Evolutionary conservation across 2,888 invertebrate genomes (phyloP), one percentile per base, ranked within the genome.

Genomic region (Cyrtodaria siliqua): DNA sequence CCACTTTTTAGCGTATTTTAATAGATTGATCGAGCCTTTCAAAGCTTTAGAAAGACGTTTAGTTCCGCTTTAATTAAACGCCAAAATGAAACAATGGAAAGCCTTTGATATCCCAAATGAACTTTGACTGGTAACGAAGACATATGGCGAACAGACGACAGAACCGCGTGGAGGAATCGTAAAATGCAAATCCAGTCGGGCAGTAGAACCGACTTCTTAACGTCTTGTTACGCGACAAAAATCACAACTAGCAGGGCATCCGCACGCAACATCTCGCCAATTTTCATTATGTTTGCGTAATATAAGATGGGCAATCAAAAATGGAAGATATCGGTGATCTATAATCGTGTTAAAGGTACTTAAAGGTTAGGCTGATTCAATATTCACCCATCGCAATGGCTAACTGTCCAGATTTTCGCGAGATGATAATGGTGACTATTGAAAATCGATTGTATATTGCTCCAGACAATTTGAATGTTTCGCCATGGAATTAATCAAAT

Each of bases 401-500:
- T 56, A 49, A 67, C 44, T 67, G 73, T 38, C 68, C 70, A 66
- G 76, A 71, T 67, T 67, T 66, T 61, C 33, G 44, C 66, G 40
- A 26, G 3, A 27, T 14, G 60, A 60, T 62, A 71, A 67, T 50
- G 66, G 49, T 47, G 53, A 50, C 27, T 61, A 76, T 71, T 70
- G 76, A 76, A 76, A 76, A 76, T 76, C 76, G 66, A 76, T 76
- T 26, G 27, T 23, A 18, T 29, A 42, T 53, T 52, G 70, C 57
- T 61, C 29, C 29, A 55, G 53, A 57, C 50, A 55, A 56, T 55
- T 67, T 61, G 56, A 49, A 59, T 16, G 68, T 60, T 64, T 64
- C 69, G 63, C 44, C 40, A 63, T 38, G 29, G 53, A 69, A 75
- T 69, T 75, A 75, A 75, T 75, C 74, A 75, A 33, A 49, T 62